Conservation (phyloP, 2,113 vertebrate species). For the Scortum barcoo region DNA sequence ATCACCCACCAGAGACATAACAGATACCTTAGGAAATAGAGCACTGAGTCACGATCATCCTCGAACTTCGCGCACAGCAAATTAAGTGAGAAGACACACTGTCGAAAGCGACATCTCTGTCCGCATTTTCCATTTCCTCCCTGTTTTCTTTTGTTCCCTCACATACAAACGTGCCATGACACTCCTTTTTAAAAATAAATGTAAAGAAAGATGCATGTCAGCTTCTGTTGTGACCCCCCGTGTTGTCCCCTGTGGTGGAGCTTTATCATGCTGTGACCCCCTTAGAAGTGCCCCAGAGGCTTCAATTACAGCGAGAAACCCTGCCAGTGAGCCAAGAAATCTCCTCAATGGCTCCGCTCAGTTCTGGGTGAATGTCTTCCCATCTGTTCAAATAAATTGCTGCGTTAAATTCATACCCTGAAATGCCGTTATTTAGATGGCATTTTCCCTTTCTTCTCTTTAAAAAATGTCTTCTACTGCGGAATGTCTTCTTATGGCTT, state of each 20-base stretch:
- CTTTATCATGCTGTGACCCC: constrained; percentile 34
- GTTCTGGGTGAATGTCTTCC: constrained; percentile 27
- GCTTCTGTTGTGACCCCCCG: constrained; percentile 20
- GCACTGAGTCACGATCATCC: constrained; percentile 45
- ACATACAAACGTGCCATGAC: background rate
- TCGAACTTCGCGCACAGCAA: constrained; percentile 13
- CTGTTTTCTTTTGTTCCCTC: background rate
- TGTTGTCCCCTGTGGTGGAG: constrained; percentile 12
- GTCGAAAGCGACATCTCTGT: constrained; percentile 3
- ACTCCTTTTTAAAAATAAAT: constrained; percentile 3
- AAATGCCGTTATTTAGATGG: constrained; percentile 47
- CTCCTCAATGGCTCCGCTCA: constrained; percentile 8
- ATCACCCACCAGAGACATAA: constrained; percentile 24
- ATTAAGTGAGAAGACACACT: background rate
- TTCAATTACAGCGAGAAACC: constrained; percentile 49
- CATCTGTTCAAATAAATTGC: constrained; percentile 43
- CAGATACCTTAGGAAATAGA: constrained; percentile 42
- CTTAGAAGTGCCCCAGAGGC: constrained; percentile 25
- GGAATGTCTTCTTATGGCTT: constrained; percentile 33
- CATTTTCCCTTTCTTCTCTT: constrained; percentile 17
- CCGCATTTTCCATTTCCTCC: background rate
- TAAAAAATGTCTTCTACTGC: constrained; percentile 9
- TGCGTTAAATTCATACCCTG: constrained; percentile 33
- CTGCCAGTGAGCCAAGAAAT: constrained; percentile 18
- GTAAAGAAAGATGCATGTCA: constrained; percentile 37